Evolutionary conservation across 2,797 vertebrate species (phyloP), one percentile per base, ranked within the genome.

Genomic region (Myiotriccus ornatus): DNA sequence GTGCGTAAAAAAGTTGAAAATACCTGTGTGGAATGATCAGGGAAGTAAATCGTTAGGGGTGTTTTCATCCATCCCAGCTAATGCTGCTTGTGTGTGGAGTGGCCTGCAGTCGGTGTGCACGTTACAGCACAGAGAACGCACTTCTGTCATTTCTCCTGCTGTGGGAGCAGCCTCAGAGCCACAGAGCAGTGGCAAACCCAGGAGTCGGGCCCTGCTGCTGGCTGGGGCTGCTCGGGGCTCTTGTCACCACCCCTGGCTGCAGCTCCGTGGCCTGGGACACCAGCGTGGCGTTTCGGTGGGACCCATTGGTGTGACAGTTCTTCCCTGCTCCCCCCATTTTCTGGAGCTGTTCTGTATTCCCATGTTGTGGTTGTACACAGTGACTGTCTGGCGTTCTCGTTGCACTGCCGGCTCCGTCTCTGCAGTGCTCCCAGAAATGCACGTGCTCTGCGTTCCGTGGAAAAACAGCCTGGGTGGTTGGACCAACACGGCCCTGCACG

Each of bases 171-270:
- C 80, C 87, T 77, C 35, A 63, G n/a, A 44, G 1, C 77, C 78
- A 47, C 30, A 12, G 7, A 90, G 74, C 14, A 52, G 93, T 60
- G 84, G 85, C 20, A 22, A 79, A 94, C 34, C 34, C n/a, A 3
- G 84, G 84, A 96, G 93, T 73, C 39, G 2, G 78, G 86, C 30
- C 87, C 41, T 53, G 18, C n/a, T 21, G 35, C 55, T 62, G 19
- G 35, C 63, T 32, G 30, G 37, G 47, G 83, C 64, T 93, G 81
- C 90, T 95, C 27, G 57, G 53, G 67, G 92, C 19, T 80, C 74
- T 80, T 92, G 76, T 82, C 94, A 76, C 91, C 89, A 73, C 80
- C 49, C 90, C 92, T 92, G 85, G 73, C 93, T 95, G 87, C 92
- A 90, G 76, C 50, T 19, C 25, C 21, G 1, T 37, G 75, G 89